Evolutionary conservation across 2,797 vertebrate species (phyloP).

Genomic region (Erethizon dorsatum): DNA sequence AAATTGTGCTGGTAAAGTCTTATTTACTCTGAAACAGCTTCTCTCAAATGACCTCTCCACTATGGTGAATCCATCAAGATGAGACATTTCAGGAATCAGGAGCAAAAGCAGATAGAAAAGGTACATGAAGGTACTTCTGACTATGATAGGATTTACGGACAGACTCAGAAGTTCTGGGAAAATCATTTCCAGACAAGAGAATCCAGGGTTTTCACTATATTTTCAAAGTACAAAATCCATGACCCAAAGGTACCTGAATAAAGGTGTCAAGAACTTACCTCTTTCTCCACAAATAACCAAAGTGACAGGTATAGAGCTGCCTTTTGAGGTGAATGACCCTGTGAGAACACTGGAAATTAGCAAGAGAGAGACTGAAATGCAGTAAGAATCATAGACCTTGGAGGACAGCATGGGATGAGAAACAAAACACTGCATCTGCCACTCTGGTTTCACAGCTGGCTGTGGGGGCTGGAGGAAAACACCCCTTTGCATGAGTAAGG

Average conservation of each 20-base stretch:
- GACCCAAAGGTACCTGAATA: background rate
- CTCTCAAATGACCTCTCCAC: background rate
- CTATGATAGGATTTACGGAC: background rate
- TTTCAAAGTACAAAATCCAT: background rate
- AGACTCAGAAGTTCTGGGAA: background rate
- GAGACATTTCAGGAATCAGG: background rate
- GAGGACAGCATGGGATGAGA: background rate
- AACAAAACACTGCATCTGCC: background rate
- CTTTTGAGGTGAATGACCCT: background rate
- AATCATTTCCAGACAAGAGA: background rate
- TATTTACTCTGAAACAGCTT: background rate
- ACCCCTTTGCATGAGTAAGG: background rate
- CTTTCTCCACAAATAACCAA: background rate
- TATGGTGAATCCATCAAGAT: background rate
- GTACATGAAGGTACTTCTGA: background rate
- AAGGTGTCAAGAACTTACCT: background rate
- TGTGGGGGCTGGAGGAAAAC: too few species aligned
- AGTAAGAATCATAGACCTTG: background rate
- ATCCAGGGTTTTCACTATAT: background rate
- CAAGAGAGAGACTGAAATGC: background rate
- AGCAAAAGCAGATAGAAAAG: background rate
- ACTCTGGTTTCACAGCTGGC: background rate
- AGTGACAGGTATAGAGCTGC: background rate
- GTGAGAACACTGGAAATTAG: background rate
- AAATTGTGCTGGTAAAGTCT: constrained; percentile 13